Percentiles rank a stretch among this genome's conserved stretches.
Conservation (phyloP, 2,888 invertebrate genomes). For the Epicampocera succincta region DNA sequence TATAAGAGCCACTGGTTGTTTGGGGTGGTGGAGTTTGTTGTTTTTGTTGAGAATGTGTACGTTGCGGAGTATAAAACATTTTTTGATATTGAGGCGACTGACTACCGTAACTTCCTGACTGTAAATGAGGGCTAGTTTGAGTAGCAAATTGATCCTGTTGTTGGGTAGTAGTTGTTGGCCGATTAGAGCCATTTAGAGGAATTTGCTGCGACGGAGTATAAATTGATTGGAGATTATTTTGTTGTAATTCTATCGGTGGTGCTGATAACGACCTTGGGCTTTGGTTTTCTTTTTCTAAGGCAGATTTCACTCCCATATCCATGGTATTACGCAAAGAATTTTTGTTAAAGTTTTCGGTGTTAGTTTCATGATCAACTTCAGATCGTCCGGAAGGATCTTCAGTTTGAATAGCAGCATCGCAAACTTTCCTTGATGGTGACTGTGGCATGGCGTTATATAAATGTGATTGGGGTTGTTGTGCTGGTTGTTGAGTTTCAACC, state of each 20-base stretch:
- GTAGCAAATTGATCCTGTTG: conserved; percentile 74
- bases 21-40: conserved; percentile 77
- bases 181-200: conserved; percentile 71
- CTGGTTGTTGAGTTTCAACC: conserved; percentile 59
- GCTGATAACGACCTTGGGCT: conserved; percentile 90
- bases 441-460: conserved; percentile 72
- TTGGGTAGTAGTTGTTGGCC: conserved; percentile 71
- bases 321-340: conserved; percentile 90
- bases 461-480: conserved; percentile 72
- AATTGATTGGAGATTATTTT: conserved; percentile 73
- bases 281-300: conserved; percentile 82
- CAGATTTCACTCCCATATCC: conserved; percentile 87
- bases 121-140: conserved; percentile 79
- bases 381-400: conserved; percentile 76
- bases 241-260: conserved; percentile 84
- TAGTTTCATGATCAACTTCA: conserved; percentile 76
- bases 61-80: conserved; percentile 68
- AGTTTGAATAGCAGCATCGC: conserved; percentile 82
- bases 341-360: conserved; percentile 82
- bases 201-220: conserved; percentile 70
- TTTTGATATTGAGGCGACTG: conserved; percentile 70
- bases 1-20: conserved; percentile 81
- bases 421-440: conserved; percentile 77
- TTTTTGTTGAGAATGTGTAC: conserved; percentile 74
- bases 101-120: conserved; percentile 57